Evolutionary conservation across 2,797 vertebrate genomes (phyloP).

Genomic region (Mergus octosetaceus): DNA sequence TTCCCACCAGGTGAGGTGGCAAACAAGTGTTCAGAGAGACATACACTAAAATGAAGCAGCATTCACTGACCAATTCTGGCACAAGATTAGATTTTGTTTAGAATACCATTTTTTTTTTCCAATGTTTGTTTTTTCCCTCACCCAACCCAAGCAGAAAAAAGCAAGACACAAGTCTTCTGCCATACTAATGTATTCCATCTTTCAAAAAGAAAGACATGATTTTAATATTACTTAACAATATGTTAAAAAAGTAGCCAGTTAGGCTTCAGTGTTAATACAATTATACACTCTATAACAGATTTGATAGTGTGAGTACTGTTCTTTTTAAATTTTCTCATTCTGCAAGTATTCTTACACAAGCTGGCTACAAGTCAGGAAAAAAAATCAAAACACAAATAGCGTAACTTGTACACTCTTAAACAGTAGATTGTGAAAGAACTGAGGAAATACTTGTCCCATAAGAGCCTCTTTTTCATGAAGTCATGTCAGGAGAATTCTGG

Average conservation of each 20-base stretch:
- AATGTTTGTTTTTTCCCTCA: not conserved
- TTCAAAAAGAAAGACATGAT: conserved; percentile 99
- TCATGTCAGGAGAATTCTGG: conserved; percentile 66
- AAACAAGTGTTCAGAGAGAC: not conserved
- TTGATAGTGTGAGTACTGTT: conserved; percentile 95
- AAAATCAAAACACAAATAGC: conserved; percentile 85
- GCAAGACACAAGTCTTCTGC: conserved; percentile 82
- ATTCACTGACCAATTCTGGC: not conserved
- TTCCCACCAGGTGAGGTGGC: not conserved
- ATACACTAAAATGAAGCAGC: not conserved
- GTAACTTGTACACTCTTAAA: conserved; percentile 92
- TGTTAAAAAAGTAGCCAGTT: conserved; percentile 99
- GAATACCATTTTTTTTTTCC: not conserved
- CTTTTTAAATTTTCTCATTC: conserved; percentile 83
- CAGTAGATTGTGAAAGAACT: conserved; percentile 89
- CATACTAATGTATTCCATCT: conserved; percentile 99
- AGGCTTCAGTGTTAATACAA: conserved; percentile 99
- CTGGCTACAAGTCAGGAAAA: conserved; percentile 93
- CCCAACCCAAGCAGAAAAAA: conserved; percentile 69
- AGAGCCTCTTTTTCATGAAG: conserved; percentile 76
- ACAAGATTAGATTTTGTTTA: not conserved
- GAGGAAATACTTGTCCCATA: conserved; percentile 85
- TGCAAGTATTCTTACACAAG: conserved; percentile 96
- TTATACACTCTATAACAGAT: conserved; percentile 98
- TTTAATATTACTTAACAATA: conserved; percentile 99